Percentiles rank a stretch among this genome's conserved stretches.
These are phyloP conservation scores for Apostichopus californicus DNA, from an alignment of 35 echinoderm and acorn worm species.

Conservation along the genomic window DNA sequence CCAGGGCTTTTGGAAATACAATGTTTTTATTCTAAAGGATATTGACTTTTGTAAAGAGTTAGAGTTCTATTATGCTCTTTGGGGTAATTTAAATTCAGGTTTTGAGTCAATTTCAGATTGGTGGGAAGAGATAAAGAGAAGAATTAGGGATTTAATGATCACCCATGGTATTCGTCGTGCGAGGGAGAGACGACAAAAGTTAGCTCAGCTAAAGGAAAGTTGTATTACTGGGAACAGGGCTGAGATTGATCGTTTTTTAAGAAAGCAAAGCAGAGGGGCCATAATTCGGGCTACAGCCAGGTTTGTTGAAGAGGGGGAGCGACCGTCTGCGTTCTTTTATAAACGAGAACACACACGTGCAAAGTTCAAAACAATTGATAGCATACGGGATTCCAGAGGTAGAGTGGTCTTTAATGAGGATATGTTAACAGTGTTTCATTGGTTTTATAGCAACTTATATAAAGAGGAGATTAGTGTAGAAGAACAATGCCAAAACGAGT, in stretches of 20 bases:
- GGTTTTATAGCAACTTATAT: constrained; percentile 22
- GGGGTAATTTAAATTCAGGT: background rate
- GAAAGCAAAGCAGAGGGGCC: constrained; percentile 3
- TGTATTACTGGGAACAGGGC: background rate
- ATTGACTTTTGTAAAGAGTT: constrained; percentile 23
- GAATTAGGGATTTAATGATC: background rate
- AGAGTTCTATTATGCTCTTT: background rate
- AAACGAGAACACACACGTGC: background rate
- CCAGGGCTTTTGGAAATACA: background rate
- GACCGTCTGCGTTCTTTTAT: constrained; percentile 16
- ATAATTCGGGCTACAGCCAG: constrained; percentile 3
- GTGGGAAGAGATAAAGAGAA: constrained; percentile 22
- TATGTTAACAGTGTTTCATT: constrained; percentile 6
- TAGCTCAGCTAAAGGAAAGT: background rate
- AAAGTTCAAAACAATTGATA: background rate
- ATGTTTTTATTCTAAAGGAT: background rate
- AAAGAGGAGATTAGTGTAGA: background rate
- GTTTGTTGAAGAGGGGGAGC: constrained; percentile 35
- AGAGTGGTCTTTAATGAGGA: background rate
- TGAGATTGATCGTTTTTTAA: background rate
- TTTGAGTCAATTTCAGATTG: constrained; percentile 1
- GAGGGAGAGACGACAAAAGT: background rate
- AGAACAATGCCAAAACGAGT: background rate
- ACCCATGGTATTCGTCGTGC: constrained; percentile 11
- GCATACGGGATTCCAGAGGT: background rate